Percentiles rank a stretch among this genome's conserved stretches.
Evolutionary conservation across 2,888 invertebrate species (phyloP).

Genomic region (Heteropelma amictum): DNA sequence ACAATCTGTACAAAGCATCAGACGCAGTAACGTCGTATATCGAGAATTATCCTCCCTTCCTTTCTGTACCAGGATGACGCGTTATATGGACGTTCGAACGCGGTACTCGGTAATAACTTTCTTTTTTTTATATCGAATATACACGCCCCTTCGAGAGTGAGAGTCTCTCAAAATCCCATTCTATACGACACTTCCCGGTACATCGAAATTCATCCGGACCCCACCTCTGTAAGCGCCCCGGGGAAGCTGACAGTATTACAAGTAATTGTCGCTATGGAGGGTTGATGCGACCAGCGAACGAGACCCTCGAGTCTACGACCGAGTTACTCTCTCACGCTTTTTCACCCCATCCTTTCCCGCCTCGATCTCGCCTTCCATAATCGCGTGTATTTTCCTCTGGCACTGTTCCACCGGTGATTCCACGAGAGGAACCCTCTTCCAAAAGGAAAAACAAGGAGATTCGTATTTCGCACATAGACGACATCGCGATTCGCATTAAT

Average conservation of each 20-base stretch:
- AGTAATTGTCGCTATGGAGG: slow-evolving; percentile 76
- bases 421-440: slow-evolving; percentile 30
- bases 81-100: slow-evolving; percentile 25
- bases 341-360: not conserved
- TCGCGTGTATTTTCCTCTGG: slow-evolving; percentile 12
- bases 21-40: not conserved
- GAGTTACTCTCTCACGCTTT: slow-evolving; percentile 24
- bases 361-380: not conserved
- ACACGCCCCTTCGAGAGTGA: slow-evolving; percentile 70
- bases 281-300: slow-evolving; percentile 44
- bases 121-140: slow-evolving; percentile 69
- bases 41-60: slow-evolving; percentile 37
- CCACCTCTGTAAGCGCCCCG: slow-evolving; percentile 69
- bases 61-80: slow-evolving; percentile 25
- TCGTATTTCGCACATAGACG: slow-evolving; percentile 14
- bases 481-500: slow-evolving; percentile 60
- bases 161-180: slow-evolving; percentile 59
- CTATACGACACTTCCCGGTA: slow-evolving; percentile 32
- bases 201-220: slow-evolving; percentile 42
- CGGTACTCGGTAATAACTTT: slow-evolving; percentile 66
- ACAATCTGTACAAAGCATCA: not conserved
- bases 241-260: slow-evolving; percentile 74
- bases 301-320: slow-evolving; percentile 40
- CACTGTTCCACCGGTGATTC: slow-evolving; percentile 10
- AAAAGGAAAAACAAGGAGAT: slow-evolving; percentile 30